A percentile compares a stretch with the other conserved stretches of the same genome.
These are phyloP conservation scores for Bellardia bayeri DNA, from an alignment of 2,888 invertebrate species.

Conservation along the genomic window DNA sequence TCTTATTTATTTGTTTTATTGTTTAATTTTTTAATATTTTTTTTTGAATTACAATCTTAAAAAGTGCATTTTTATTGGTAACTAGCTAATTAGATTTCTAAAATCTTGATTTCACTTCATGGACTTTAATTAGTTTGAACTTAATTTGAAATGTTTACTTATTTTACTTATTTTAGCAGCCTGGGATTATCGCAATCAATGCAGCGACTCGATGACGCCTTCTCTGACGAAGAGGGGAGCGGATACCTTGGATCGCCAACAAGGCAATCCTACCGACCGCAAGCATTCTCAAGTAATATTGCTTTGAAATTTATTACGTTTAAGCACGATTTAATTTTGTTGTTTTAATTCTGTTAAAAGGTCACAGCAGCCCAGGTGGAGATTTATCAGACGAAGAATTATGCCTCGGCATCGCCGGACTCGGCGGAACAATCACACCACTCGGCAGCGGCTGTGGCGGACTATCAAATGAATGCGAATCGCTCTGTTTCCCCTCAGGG, in stretches of 20 bases:
- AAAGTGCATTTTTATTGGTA: slow-evolving; percentile 27
- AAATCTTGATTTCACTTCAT: background rate
- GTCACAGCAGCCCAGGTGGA: slow-evolving; percentile 85
- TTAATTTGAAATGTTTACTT: background rate
- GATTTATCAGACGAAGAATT: slow-evolving; percentile 85
- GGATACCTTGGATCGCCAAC: slow-evolving; percentile 85
- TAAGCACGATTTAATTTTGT: background rate
- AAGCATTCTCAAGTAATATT: slow-evolving; percentile 86
- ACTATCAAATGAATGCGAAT: slow-evolving; percentile 84
- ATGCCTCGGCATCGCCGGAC: slow-evolving; percentile 84
- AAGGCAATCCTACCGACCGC: slow-evolving; percentile 84
- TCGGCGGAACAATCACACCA: slow-evolving; percentile 83
- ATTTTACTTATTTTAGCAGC: slow-evolving; percentile 81
- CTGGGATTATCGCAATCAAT: slow-evolving; percentile 85
- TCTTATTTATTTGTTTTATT: slow-evolving; percentile 77
- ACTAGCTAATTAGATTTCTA: slow-evolving; percentile 21
- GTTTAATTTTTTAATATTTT: slow-evolving; percentile 69
- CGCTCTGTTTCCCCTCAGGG: slow-evolving; percentile 84
- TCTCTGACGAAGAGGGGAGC: slow-evolving; percentile 95
- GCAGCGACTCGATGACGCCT: slow-evolving; percentile 88
- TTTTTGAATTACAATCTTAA: slow-evolving; percentile 55
- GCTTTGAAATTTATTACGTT: background rate
- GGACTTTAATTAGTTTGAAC: background rate
- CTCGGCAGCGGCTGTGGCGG: slow-evolving; percentile 82
- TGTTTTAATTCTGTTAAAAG: slow-evolving; percentile 72